A percentile compares a stretch with the other conserved stretches of the same genome.
These are phyloP conservation scores for Dicyrtoma fusca DNA, from an alignment of 2,888 invertebrate species.

Conservation along the genomic window DNA sequence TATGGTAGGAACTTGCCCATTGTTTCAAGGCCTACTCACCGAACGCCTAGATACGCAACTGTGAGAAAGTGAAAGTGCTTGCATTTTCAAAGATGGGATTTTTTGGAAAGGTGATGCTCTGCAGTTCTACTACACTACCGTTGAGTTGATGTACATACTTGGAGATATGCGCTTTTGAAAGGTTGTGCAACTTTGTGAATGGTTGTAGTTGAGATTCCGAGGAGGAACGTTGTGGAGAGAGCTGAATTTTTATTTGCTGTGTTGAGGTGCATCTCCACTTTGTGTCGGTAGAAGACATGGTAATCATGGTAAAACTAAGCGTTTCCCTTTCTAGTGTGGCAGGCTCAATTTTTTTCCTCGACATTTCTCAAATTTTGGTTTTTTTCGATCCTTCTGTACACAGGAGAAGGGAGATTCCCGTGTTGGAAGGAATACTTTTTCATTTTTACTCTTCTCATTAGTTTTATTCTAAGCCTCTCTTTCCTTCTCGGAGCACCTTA, in stretches of 20 bases:
- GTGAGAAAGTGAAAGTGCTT: no score
- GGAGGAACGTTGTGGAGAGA: not conserved
- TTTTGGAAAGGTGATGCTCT: no score
- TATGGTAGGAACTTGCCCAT: no score
- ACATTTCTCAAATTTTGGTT: not conserved
- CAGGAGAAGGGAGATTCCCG: not conserved
- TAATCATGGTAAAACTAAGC: conserved; percentile 22
- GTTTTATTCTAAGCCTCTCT: not conserved
- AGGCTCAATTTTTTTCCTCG: conserved; percentile 14
- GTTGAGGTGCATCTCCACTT: not conserved
- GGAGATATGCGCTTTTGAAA: no score
- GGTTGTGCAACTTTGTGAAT: no score
- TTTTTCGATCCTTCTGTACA: not conserved
- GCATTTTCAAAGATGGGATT: no score
- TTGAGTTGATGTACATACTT: not conserved
- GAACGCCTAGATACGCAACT: no score
- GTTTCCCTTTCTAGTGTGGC: conserved; percentile 20
- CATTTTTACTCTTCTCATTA: conserved; percentile 2
- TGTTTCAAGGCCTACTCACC: no score
- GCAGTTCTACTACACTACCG: not conserved
- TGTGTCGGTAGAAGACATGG: conserved; percentile 12
- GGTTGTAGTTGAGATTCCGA: no score
- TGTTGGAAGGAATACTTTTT: not conserved
- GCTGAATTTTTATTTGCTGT: conserved; percentile 11
- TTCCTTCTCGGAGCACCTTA: conserved; percentile 1